Evolutionary conservation across 2,888 invertebrate genomes (phyloP).

Genomic region (Scaptomyza parva): DNA sequence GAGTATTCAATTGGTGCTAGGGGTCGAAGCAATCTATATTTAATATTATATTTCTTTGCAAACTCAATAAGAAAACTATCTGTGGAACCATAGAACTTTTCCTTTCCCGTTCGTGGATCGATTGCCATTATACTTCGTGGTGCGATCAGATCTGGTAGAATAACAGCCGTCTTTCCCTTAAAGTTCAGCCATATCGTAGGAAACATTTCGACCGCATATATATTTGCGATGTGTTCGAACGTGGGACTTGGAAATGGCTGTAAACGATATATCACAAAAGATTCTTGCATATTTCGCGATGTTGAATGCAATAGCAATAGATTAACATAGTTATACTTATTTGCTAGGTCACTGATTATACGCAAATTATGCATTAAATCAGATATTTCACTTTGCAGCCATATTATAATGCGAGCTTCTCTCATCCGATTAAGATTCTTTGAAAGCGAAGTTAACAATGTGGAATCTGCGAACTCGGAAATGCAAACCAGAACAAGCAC

Average conservation of each 20-base stretch:
- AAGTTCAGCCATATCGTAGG: constrained; percentile 5
- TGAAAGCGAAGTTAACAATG: constrained; percentile 23
- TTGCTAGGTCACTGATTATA: neutral
- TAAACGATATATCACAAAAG: constrained; percentile 11
- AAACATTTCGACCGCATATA: neutral
- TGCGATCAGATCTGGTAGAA: neutral
- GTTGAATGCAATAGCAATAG: constrained; percentile 31
- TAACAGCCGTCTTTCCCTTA: neutral
- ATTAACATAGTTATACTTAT: neutral
- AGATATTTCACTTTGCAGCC: neutral
- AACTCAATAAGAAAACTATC: constrained; percentile 12
- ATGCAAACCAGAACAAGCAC: constrained; percentile 35
- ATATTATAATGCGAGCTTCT: constrained; percentile 27
- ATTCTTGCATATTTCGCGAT: neutral
- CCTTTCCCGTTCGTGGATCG: neutral
- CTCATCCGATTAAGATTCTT: constrained; percentile 28
- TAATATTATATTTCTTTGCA: constrained; percentile 29
- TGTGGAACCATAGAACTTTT: neutral
- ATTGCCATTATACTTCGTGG: neutral
- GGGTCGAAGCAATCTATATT: neutral
- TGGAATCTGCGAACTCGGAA: constrained; percentile 9
- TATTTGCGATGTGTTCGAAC: neutral
- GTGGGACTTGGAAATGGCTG: constrained; percentile 32
- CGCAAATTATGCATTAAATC: neutral
- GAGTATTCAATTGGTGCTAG: neutral